phyloP scores from a whole-genome alignment of 2,113 vertebrate genomes.

The Dicrurus megarhynchus region DNA sequence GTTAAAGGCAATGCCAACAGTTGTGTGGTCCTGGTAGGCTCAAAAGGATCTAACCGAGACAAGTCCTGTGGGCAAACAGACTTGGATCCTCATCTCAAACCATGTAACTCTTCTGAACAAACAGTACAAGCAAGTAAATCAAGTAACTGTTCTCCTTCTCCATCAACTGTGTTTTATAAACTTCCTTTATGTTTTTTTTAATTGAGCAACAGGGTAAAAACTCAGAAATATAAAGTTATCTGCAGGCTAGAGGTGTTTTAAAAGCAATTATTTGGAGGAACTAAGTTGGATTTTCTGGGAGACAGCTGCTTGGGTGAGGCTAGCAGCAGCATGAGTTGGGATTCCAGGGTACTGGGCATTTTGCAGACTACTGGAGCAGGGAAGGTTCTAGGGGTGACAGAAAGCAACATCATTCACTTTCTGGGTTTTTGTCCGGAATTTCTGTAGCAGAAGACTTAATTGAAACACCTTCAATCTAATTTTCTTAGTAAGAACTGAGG shows the following conservation, averaged over 20 bases:
- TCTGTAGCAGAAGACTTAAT: not conserved
- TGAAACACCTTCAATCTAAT: not conserved
- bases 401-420: not conserved
- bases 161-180: not conserved
- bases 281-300: not conserved
- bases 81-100: not conserved
- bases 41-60: not conserved
- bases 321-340: fast-evolving
- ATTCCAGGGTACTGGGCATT: not conserved
- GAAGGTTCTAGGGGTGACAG: not conserved
- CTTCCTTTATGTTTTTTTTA: not conserved
- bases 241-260: not conserved
- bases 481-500: not conserved
- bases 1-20: not conserved
- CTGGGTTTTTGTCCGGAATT: not conserved
- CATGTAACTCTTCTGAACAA: not conserved
- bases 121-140: not conserved
- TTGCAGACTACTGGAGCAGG: not conserved
- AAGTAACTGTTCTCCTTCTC: not conserved
- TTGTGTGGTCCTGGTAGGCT: not conserved
- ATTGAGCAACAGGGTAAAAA: not conserved
- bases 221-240: not conserved
- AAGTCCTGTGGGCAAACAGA: not conserved
- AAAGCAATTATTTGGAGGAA: not conserved
- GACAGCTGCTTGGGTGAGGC: not conserved